Base-by-base conservation (phyloP, 1,140 invertebrate species). In the Sycobia sp. region DNA sequence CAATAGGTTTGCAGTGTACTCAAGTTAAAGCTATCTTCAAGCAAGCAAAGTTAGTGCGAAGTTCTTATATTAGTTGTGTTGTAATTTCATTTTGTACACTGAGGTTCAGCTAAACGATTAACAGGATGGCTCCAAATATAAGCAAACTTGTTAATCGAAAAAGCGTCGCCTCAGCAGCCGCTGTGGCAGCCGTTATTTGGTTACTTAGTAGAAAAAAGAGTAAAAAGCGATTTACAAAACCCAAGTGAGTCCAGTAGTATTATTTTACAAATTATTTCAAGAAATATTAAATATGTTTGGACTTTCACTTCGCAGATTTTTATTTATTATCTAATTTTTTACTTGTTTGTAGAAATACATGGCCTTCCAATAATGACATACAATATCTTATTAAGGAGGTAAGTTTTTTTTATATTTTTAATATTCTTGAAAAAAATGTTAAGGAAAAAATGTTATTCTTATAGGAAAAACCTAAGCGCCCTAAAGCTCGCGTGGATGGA, bases 401-500 rank as follows among this genome's bases (percentile, higher is more conserved):
- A 65, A 18, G 16, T 11, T 41, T 36, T 55, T 22, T 13, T 36
- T 36, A 14, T 1, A 14, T 10, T n/a, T 54, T 5, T 54, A 54
- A 44, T 29, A 20, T 38, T 61, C 11, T 22, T 13, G 4, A 44
- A n/a, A n/a, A n/a, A n/a, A n/a, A n/a, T n/a, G n/a, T n/a, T n/a
- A n/a, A n/a, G n/a, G n/a, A n/a, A n/a, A n/a, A n/a, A n/a, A n/a
- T 54, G 16, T 18, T 3, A 20, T 49, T 54, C 32, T 39, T 63
- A 51, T 49, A 88, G 75, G 88, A 89, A 69, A 85, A 86, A 27
- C 83, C 84, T 67, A 88, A 86, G 65, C 74, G 81, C 18, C 86
- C 87, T 25, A 94, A 89, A 81, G 91, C 94, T n/a, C 91, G 94
- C 65, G 92, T 98, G 0, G 90, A 97, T 82, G 85, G 83, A 20